A percentile compares a stretch with the other conserved stretches of the same genome.
These are phyloP conservation scores for Hyaena hyaena DNA, from an alignment of 2,113 vertebrate species.

Conservation along the genomic window DNA sequence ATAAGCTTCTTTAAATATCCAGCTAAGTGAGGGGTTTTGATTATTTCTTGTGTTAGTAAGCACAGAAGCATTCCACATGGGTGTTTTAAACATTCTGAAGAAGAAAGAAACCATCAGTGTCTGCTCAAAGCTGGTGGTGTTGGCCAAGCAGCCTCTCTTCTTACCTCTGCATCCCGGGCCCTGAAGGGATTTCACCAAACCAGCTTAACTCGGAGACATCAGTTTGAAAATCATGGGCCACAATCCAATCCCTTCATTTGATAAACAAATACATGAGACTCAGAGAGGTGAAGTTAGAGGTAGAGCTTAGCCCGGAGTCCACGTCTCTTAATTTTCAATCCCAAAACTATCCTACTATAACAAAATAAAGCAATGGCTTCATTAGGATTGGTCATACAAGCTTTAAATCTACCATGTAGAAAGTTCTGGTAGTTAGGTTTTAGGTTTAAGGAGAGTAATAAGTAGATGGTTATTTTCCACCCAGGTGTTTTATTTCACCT, in stretches of 20 bases:
- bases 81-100: not conserved
- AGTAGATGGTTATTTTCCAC: conserved; percentile 9
- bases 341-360: not conserved
- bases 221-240: not conserved
- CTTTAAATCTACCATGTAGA: not conserved
- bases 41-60: not conserved
- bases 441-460: not conserved
- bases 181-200: not conserved
- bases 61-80: not conserved
- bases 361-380: not conserved
- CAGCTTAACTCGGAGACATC: not conserved
- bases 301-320: not conserved
- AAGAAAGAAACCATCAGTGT: not conserved
- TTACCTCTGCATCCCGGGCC: not conserved
- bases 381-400: not conserved
- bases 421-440: not conserved
- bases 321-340: not conserved
- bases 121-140: not conserved
- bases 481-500: conserved; percentile 22
- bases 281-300: not conserved
- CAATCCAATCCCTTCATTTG: not conserved
- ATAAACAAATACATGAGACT: not conserved
- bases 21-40: not conserved
- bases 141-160: not conserved
- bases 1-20: not conserved